Evolutionary conservation across 1,140 invertebrate species (phyloP), one percentile per base, ranked within the genome.

Genomic region (Hestina assimilis): DNA sequence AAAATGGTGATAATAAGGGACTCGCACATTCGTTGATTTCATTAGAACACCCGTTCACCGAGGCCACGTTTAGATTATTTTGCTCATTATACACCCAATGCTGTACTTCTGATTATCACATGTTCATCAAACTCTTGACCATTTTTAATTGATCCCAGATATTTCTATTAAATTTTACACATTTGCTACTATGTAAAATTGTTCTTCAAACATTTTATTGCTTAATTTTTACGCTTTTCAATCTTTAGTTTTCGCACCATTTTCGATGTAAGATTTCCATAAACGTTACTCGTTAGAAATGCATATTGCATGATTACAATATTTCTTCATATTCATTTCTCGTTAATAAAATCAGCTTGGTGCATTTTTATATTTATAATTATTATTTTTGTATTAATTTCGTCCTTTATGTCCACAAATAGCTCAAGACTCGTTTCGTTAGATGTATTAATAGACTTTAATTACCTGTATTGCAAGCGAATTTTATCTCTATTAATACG

Each of bases 151-250:
- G 8, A 11, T 4, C 23, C 26, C 42, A 51, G 12, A 19, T 28
- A 42, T 7, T 46, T 60, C 40, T 64, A 62, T 58, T 71, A 64
- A 72, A 66, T 59, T 69, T 71, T 79, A 78, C 72, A 71, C 52
- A 45, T 63, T 24, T 64, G 73, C 73, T 78, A 69, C 76, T 83
- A 78, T 82, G 78, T 81, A 79, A 85, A 81, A 83, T 82, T 81
- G 75, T 59, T 69, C 68, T 78, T 76, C 67, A 65, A 68, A 71
- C 52, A 66, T 69, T 55, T 75, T 68, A 66, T 62, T 48, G 77
- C 72, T 82, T 78, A 35, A 67, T 73, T 70, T 58, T 66, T 69
- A 47, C 64, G 48, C 63, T 61, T 69, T 72, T 43, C 43, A 55
- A 63, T 74, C 51, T 75, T 77, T 66, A 63, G 63, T 68, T 69